A percentile compares a stretch with the other conserved stretches of the same genome.
These are phyloP conservation scores for Hyphantria cunea DNA, from an alignment of 1,140 invertebrate genomes.

Conservation along the genomic window DNA sequence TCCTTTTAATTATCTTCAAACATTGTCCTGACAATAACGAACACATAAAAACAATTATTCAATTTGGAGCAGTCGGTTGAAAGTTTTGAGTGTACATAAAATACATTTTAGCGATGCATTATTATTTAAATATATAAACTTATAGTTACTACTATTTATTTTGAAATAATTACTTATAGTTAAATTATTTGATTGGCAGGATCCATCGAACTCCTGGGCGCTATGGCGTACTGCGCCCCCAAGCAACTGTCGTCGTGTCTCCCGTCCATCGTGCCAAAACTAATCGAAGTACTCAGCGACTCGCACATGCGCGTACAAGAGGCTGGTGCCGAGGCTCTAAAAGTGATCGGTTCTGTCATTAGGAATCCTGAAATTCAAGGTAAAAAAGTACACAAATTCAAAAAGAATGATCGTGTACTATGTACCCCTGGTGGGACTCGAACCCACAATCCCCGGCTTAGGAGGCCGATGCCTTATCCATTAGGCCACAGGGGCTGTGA, in stretches of 20 bases:
- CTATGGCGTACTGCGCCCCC: constrained; percentile 99
- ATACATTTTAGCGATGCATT: too few species aligned
- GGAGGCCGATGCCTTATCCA: constrained; percentile 4
- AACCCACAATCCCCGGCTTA: constrained; percentile 3
- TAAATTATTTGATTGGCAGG: constrained; percentile 79
- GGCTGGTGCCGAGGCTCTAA: constrained; percentile 96
- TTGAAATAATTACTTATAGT: too few species aligned
- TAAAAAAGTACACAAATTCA: constrained; percentile 46
- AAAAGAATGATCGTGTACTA: not conserved
- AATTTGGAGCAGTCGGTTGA: too few species aligned
- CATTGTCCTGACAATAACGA: too few species aligned
- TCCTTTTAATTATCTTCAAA: too few species aligned
- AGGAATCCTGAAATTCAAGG: constrained; percentile 99
- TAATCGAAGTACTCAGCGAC: constrained; percentile 98
- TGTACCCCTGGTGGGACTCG: constrained; percentile 2
- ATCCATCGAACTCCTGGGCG: constrained; percentile 97
- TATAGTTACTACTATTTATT: too few species aligned
- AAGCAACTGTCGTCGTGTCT: constrained; percentile 98
- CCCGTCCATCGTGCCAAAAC: constrained; percentile 98
- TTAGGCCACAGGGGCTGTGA: constrained; percentile 19
- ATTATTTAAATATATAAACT: too few species aligned
- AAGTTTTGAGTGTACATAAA: too few species aligned
- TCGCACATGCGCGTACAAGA: constrained; percentile 99
- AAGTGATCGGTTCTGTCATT: constrained; percentile 98
- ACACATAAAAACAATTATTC: too few species aligned